phyloP scores from a whole-genome alignment of 2,113 vertebrate genomes.

The Nyctereutes procyonoides region DNA sequence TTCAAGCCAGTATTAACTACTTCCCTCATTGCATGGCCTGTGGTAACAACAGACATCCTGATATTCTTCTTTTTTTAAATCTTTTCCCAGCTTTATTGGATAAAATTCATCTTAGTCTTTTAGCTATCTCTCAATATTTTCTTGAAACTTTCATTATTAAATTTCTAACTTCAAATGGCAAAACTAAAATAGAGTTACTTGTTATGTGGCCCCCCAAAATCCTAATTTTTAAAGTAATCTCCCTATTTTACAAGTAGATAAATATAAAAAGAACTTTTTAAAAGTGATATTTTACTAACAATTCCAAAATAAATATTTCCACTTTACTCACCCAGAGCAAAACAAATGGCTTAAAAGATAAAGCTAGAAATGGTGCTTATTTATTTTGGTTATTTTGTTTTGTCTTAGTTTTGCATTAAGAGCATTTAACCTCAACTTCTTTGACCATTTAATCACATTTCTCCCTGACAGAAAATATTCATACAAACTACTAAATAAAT shows the following conservation, averaged over 20 bases:
- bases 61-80: not conserved
- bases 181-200: conserved; percentile 17
- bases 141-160: not conserved
- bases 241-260: not conserved
- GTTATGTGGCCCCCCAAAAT: not conserved
- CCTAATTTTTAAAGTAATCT: not conserved
- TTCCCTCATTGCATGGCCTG: not conserved
- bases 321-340: not conserved
- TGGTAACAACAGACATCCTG: not conserved
- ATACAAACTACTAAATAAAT: not conserved
- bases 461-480: not conserved
- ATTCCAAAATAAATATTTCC: not conserved
- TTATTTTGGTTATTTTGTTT: not conserved
- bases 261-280: not conserved
- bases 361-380: not conserved
- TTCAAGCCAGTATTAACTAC: not conserved
- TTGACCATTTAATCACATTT: not conserved
- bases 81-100: not conserved
- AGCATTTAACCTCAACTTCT: not conserved
- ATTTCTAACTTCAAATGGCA: conserved; percentile 39
- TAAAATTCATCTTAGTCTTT: conserved; percentile 3
- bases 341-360: not conserved
- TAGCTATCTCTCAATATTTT: not conserved
- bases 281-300: not conserved
- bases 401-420: not conserved